Percentiles rank a stretch among this genome's conserved stretches.
These are phyloP conservation scores for Oriolus oriolus DNA, from an alignment of 2,113 vertebrate species.

Conservation along the genomic window DNA sequence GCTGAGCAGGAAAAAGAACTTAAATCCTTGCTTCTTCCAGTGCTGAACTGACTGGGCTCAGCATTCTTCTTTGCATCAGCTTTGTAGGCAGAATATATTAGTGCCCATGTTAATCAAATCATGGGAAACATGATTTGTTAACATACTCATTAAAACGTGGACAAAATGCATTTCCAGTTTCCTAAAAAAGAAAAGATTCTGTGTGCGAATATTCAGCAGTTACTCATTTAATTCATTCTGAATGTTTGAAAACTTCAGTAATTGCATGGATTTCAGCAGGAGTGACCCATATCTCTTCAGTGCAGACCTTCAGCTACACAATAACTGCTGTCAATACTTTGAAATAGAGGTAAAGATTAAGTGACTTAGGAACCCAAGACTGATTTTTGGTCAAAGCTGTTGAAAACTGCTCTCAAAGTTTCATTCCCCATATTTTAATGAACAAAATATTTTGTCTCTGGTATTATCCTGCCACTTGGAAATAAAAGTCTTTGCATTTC, in stretches of 20 bases:
- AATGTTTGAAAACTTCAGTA: background rate
- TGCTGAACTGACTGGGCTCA: background rate
- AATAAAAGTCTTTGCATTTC: background rate
- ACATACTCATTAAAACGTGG: background rate
- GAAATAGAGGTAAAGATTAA: background rate
- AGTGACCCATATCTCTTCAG: background rate
- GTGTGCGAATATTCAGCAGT: background rate
- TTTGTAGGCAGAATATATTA: background rate
- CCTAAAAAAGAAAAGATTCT: background rate
- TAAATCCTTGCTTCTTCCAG: background rate
- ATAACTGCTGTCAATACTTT: background rate
- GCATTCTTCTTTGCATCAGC: background rate
- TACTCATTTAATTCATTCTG: background rate
- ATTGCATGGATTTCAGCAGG: background rate
- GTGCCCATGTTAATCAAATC: background rate
- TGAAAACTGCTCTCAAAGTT: background rate
- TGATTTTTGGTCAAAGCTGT: background rate
- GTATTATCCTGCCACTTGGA: background rate
- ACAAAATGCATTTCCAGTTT: background rate
- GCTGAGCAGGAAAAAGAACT: conserved; percentile 14
- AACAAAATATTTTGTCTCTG: background rate
- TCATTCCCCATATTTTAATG: background rate
- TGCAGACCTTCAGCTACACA: background rate
- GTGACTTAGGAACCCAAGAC: background rate
- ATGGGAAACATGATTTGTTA: background rate